phyloP scores from a whole-genome alignment of 2,888 invertebrate species.

The Idaea straminata region DNA sequence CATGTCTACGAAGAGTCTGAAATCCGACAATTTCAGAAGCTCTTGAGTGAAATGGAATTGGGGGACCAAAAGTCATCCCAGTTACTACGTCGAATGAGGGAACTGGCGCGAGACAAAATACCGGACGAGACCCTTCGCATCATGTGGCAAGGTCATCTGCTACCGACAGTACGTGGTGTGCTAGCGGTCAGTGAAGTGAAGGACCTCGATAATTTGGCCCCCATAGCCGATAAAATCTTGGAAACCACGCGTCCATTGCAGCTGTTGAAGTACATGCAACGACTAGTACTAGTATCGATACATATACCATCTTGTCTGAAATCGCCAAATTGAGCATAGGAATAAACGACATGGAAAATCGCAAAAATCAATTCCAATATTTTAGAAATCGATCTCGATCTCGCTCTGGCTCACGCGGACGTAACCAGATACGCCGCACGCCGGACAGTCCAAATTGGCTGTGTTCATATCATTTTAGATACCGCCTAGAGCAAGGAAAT shows the following conservation, averaged over 20 bases:
- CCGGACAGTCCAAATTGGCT: constrained; percentile 7
- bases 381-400: neutral
- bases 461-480: constrained; percentile 14
- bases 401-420: too few relatives aligned
- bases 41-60: constrained; percentile 19
- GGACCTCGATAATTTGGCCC: constrained; percentile 7
- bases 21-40: constrained; percentile 16
- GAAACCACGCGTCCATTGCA: constrained; percentile 2
- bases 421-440: neutral
- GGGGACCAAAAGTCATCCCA: constrained; percentile 23
- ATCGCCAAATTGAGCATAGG: neutral
- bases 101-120: constrained; percentile 15
- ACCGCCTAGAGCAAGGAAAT: constrained; percentile 8
- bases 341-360: neutral
- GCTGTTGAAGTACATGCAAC: neutral
- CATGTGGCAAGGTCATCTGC: constrained; percentile 15
- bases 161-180: constrained; percentile 8
- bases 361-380: neutral
- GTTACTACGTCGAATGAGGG: constrained; percentile 21
- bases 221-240: neutral
- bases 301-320: neutral
- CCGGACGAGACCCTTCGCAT: constrained; percentile 12
- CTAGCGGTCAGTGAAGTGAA: constrained; percentile 6
- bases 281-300: neutral
- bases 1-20: constrained; percentile 19